These are phyloP conservation scores for Sussaba pulchella DNA, from an alignment of 2,888 invertebrate species.

Conservation along the genomic window DNA sequence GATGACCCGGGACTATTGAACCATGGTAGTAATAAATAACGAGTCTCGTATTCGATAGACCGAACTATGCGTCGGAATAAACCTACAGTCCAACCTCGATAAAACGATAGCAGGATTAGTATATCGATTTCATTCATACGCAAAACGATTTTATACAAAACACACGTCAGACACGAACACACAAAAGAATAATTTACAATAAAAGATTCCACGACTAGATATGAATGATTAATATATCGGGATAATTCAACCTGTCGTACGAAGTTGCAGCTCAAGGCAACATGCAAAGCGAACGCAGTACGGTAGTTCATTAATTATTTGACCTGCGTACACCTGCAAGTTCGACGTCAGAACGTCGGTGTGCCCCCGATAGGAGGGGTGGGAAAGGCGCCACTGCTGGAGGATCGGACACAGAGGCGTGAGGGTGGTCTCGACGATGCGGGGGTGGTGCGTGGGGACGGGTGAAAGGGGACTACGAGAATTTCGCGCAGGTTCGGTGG, in stretches of 20 bases:
- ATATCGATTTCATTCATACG: slow-evolving; percentile 1
- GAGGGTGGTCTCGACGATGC: slow-evolving; percentile 26
- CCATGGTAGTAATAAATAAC: not conserved
- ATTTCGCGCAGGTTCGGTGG: slow-evolving; percentile 24
- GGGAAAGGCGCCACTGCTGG: not conserved
- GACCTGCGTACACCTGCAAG: slow-evolving; percentile 44
- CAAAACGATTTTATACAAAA: not conserved
- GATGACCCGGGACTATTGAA: not conserved
- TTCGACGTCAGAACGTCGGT: slow-evolving; percentile 26
- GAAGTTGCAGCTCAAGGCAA: slow-evolving; percentile 7
- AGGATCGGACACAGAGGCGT: slow-evolving; percentile 29
- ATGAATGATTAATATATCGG: slow-evolving; percentile 53
- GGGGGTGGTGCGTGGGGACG: slow-evolving; percentile 13
- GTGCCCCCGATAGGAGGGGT: slow-evolving; percentile 7
- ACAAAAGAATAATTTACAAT: slow-evolving; percentile 43
- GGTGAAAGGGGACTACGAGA: slow-evolving; percentile 36
- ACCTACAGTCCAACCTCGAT: not conserved
- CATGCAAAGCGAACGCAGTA: slow-evolving; percentile 9
- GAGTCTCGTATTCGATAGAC: not conserved
- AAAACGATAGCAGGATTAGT: not conserved
- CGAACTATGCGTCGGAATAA: too few species aligned
- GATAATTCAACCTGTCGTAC: slow-evolving; percentile 30
- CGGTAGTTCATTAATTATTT: slow-evolving; percentile 53
- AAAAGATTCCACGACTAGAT: slow-evolving; percentile 32
- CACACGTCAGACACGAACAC: not conserved